phyloP scores from a whole-genome alignment of 1,140 invertebrate genomes.

The Phymorhynchus buccinoides region DNA sequence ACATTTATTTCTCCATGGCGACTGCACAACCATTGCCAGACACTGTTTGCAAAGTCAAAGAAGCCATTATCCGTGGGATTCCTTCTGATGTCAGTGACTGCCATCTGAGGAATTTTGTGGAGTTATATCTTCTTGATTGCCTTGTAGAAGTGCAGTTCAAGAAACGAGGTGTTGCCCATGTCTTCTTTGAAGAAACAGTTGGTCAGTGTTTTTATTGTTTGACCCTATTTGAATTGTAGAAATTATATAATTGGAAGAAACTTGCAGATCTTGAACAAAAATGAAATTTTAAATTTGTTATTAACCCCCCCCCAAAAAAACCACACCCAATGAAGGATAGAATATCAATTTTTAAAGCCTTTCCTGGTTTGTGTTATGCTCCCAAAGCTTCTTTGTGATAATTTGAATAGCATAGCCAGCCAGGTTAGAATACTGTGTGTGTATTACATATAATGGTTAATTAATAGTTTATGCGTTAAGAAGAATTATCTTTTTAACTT shows the following conservation, averaged over 20 bases:
- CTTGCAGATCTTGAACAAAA: neutral
- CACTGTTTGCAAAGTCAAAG: neutral
- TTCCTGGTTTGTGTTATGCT: neutral
- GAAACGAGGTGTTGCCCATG: neutral
- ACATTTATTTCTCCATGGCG: neutral
- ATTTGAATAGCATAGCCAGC: neutral
- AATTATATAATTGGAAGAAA: neutral
- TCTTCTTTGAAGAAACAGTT: neutral
- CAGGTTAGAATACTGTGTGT: neutral
- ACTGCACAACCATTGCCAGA: neutral
- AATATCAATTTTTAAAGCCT: neutral
- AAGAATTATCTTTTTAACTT: too few species aligned
- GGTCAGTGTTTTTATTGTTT: conserved; percentile 4
- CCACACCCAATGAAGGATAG: too few species aligned
- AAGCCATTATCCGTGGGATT: neutral
- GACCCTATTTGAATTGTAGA: neutral
- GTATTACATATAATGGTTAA: neutral
- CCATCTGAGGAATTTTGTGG: conserved; percentile 22
- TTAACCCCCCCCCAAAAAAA: too few species aligned
- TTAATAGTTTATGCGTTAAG: too few species aligned
- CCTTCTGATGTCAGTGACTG: neutral
- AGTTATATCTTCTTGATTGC: neutral
- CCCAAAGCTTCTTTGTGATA: neutral
- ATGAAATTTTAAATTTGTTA: neutral
- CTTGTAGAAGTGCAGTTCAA: neutral